A percentile compares a stretch with the other conserved stretches of the same genome.
Conservation (phyloP, 2,797 vertebrate genomes). For the Macropodus opercularis region DNA sequence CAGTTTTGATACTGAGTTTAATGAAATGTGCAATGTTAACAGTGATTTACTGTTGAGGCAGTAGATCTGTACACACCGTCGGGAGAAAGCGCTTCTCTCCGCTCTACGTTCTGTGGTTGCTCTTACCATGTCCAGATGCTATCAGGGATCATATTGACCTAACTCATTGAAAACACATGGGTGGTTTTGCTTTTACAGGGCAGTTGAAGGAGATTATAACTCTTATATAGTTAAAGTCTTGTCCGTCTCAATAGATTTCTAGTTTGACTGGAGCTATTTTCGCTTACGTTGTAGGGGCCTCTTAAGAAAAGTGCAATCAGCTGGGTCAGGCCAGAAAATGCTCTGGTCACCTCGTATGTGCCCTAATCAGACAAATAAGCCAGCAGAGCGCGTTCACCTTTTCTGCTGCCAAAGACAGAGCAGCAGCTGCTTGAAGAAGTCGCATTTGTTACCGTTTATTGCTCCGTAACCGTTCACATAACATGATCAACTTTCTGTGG, state of each 20-base stretch:
- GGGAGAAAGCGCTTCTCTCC: background rate
- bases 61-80: background rate
- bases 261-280: conserved; percentile 41
- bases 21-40: too few species aligned
- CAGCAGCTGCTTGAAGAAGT: background rate
- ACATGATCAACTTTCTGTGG: background rate
- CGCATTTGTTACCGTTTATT: background rate
- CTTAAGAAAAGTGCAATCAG: conserved; percentile 53
- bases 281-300: conserved; percentile 30
- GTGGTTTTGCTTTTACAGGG: conserved; percentile 55
- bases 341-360: conserved; percentile 32
- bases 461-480: too few species aligned
- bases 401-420: background rate
- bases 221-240: conserved; percentile 42
- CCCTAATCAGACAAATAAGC: conserved; percentile 38
- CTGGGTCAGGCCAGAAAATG: conserved; percentile 23
- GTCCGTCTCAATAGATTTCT: conserved; percentile 65
- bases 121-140: conserved; percentile 53
- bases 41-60: background rate
- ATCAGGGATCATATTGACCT: conserved; percentile 30
- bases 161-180: conserved; percentile 69
- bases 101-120: conserved; percentile 7
- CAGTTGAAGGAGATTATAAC: conserved; percentile 51
- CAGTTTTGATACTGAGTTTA: too few species aligned
- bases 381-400: background rate